phyloP scores from a whole-genome alignment of 2,888 invertebrate genomes.

The Polymixis flavicincta region DNA sequence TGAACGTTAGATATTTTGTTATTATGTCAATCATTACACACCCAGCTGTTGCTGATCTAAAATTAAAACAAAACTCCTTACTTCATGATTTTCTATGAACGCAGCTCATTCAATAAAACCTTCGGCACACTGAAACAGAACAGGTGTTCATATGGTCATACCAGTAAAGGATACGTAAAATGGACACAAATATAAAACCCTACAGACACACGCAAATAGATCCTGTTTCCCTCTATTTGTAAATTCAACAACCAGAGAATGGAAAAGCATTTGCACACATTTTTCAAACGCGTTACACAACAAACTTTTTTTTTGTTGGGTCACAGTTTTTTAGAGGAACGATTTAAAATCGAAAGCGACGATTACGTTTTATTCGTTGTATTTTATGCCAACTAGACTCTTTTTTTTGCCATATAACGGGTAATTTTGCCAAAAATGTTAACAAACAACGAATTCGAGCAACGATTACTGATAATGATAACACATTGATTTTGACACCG shows the following conservation, averaged over 20 bases:
- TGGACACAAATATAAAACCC: conserved; percentile 2
- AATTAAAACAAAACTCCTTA: not conserved
- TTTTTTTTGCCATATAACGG: not conserved
- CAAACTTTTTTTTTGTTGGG: conserved; percentile 30
- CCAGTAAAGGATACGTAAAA: not conserved
- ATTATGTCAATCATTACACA: too few relatives aligned
- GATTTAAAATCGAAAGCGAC: conserved; percentile 17
- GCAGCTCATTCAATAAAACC: conserved; percentile 3
- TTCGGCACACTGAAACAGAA: not conserved
- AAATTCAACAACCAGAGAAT: conserved; percentile 29
- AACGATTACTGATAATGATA: not conserved
- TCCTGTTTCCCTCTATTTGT: conserved; percentile 13
- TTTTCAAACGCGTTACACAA: conserved; percentile 34
- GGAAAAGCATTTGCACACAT: conserved; percentile 37
- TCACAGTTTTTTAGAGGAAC: conserved; percentile 19
- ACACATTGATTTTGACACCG: not conserved
- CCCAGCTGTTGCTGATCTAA: not conserved
- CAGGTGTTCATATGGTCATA: not conserved
- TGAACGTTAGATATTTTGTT: too few relatives aligned
- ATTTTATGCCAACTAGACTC: not conserved
- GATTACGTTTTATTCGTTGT: conserved; percentile 31
- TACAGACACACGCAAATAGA: conserved; percentile 5
- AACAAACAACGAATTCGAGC: not conserved
- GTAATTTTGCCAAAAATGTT: not conserved
- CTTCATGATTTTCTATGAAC: not conserved